Evolutionary conservation across 2,113 vertebrate genomes (phyloP).

Genomic region (Rhynchomys soricoides): DNA sequence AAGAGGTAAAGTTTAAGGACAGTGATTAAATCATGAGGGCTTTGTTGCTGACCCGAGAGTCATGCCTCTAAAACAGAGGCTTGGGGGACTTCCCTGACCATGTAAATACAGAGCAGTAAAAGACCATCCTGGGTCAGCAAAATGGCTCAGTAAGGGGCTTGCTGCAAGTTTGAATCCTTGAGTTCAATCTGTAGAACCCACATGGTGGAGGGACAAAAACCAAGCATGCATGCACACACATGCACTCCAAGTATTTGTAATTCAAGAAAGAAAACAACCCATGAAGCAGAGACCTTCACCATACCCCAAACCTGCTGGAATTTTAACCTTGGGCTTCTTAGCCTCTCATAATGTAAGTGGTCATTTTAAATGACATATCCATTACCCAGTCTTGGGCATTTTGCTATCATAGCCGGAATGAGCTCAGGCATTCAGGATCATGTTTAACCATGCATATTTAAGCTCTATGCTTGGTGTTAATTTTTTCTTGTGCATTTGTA

Average conservation of each 20-base stretch:
- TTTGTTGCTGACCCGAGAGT: not conserved
- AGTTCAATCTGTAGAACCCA: not conserved
- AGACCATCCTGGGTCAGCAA: not conserved
- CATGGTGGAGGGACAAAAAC: not conserved
- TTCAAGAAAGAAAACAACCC: not conserved
- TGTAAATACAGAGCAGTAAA: not conserved
- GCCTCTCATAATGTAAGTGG: not conserved
- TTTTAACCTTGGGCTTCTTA: not conserved
- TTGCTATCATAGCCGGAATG: not conserved
- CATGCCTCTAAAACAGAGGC: not conserved
- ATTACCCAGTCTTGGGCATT: not conserved
- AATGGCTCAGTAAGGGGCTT: not conserved
- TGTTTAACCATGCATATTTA: not conserved
- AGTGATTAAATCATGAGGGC: not conserved
- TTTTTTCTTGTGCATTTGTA: not conserved
- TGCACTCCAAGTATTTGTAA: not conserved
- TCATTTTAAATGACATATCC: not conserved
- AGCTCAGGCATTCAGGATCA: not conserved
- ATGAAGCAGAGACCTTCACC: not conserved
- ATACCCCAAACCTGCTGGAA: not conserved
- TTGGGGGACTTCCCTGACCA: not conserved
- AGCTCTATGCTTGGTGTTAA: not conserved
- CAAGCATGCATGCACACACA: not conserved
- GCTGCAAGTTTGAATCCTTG: not conserved
- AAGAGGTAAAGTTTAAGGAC: not conserved